These are phyloP conservation scores for Drosophila nannoptera DNA, from an alignment of 1,140 invertebrate genomes.

Conservation along the genomic window DNA sequence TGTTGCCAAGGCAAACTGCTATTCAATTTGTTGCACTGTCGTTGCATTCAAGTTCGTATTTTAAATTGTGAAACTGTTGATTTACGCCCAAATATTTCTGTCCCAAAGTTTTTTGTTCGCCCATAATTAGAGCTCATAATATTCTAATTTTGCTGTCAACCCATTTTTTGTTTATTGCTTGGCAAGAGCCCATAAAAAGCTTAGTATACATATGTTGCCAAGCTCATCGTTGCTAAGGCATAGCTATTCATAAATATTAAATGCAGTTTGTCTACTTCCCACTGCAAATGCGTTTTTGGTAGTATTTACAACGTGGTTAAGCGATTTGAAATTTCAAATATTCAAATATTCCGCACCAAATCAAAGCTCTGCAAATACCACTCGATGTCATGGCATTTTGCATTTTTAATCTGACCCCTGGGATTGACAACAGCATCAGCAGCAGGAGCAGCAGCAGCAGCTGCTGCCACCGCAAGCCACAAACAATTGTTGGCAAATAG, in stretches of 20 bases:
- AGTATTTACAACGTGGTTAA: conserved; percentile 43
- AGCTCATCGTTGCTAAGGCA: neutral
- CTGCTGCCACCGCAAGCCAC: conserved; percentile 24
- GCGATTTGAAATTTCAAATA: conserved; percentile 14
- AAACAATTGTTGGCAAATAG: conserved; percentile 43
- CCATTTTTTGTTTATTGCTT: no score
- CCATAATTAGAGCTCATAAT: no score
- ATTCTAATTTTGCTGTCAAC: no score
- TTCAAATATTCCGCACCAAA: conserved; percentile 3
- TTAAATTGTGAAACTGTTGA: no score
- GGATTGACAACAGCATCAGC: conserved; percentile 35
- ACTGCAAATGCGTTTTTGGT: conserved; percentile 13
- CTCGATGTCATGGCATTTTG: conserved; percentile 37
- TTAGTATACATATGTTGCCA: neutral
- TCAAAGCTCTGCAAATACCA: conserved; percentile 19
- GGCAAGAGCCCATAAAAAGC: neutral
- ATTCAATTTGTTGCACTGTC: no score
- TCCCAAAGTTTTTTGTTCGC: no score
- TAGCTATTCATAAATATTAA: neutral
- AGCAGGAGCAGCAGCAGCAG: neutral
- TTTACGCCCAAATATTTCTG: no score
- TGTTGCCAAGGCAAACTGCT: neutral
- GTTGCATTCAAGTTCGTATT: no score
- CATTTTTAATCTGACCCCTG: conserved; percentile 40
- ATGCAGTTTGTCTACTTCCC: neutral